Conservation (phyloP, 1,140 invertebrate species). For the Conopomorpha cramerella region DNA sequence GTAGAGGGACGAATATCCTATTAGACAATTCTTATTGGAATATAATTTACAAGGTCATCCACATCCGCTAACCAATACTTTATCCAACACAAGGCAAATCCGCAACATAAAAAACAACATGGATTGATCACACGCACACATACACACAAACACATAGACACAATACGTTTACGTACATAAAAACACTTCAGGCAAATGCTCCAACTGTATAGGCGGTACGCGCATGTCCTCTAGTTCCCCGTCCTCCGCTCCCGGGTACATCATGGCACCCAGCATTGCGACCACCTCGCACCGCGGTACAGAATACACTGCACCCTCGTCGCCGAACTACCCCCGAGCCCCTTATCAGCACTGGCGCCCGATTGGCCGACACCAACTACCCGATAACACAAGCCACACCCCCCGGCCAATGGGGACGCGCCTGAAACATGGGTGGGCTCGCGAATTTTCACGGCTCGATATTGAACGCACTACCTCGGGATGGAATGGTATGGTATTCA, state of each 20-base stretch:
- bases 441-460: slow-evolving; percentile 33
- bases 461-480: slow-evolving; percentile 35
- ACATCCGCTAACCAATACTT: slow-evolving; percentile 9
- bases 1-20: too few relatives aligned
- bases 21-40: too few relatives aligned
- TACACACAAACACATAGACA: slow-evolving; percentile 12
- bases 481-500: neutral
- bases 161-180: slow-evolving; percentile 65
- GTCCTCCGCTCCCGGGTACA: slow-evolving; percentile 52
- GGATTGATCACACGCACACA: slow-evolving; percentile 2
- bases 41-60: too few relatives aligned
- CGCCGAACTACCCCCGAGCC: slow-evolving; percentile 38
- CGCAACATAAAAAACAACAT: too few relatives aligned
- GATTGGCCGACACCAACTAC: slow-evolving; percentile 38
- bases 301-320: slow-evolving; percentile 41
- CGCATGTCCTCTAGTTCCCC: slow-evolving; percentile 58
- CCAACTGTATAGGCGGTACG: slow-evolving; percentile 71
- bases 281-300: slow-evolving; percentile 35
- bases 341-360: slow-evolving; percentile 34
- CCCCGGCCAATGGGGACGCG: slow-evolving; percentile 33
- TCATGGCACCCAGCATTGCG: slow-evolving; percentile 55
- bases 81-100: too few relatives aligned
- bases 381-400: slow-evolving; percentile 48
- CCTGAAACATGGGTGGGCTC: slow-evolving; percentile 48
- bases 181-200: slow-evolving; percentile 74